A percentile compares a stretch with the other conserved stretches of the same genome.
These are phyloP conservation scores for Palloptera scutellata DNA, from an alignment of 2,888 invertebrate species.

Conservation along the genomic window DNA sequence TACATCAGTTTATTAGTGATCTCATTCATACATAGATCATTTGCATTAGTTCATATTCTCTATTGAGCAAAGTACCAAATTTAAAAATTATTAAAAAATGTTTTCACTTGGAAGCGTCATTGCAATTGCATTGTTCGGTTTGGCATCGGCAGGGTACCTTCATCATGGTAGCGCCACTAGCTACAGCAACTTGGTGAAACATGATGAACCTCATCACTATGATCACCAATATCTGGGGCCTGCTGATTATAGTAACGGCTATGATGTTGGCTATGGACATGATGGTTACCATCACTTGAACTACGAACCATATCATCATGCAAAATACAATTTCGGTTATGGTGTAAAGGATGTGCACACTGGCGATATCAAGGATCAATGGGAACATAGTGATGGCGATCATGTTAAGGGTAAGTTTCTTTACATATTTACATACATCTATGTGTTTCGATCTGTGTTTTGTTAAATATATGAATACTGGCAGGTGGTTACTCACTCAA, in stretches of 20 bases:
- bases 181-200: slow-evolving; percentile 51
- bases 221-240: neutral
- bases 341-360: slow-evolving; percentile 65
- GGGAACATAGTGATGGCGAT: slow-evolving; percentile 67
- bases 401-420: slow-evolving; percentile 60
- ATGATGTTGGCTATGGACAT: slow-evolving; percentile 37
- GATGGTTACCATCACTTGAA: slow-evolving; percentile 19
- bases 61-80: too few species aligned
- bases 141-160: slow-evolving; percentile 43
- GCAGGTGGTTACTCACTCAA: slow-evolving; percentile 63
- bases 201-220: slow-evolving; percentile 43
- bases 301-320: slow-evolving; percentile 63
- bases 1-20: too few species aligned
- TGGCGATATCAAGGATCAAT: slow-evolving; percentile 65
- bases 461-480: neutral
- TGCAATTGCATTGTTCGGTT: slow-evolving; percentile 40
- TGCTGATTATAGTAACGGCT: slow-evolving; percentile 19
- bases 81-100: too few species aligned
- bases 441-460: too few species aligned
- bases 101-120: slow-evolving; percentile 7
- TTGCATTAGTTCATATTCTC: too few species aligned
- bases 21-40: too few species aligned
- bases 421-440: too few species aligned
- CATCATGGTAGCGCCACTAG: slow-evolving; percentile 47
- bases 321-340: slow-evolving; percentile 64